Percentiles rank a stretch among this genome's conserved stretches.
Conservation (phyloP, 2,888 invertebrate species). For the Hemaris fuciformis region DNA sequence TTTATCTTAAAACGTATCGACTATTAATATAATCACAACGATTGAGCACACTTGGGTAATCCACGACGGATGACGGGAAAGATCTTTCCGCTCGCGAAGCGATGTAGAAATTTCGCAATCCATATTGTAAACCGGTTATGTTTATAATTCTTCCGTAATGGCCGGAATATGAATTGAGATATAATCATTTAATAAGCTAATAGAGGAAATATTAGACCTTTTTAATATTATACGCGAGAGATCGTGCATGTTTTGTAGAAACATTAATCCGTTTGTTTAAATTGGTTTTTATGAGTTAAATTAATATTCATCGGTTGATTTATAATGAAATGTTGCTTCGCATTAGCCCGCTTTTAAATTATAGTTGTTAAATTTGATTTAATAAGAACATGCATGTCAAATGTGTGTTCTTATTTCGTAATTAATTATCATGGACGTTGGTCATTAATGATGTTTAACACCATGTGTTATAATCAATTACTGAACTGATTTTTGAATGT, state of each 20-base stretch:
- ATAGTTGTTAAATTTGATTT: neutral
- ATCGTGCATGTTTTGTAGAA: neutral
- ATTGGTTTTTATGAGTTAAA: neutral
- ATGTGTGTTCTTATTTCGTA: neutral
- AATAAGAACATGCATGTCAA: neutral
- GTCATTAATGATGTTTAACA: neutral
- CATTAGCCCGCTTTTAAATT: neutral
- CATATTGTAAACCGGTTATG: neutral
- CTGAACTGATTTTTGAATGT: neutral
- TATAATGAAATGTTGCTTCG: neutral
- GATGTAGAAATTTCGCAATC: constrained; percentile 4
- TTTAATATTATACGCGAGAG: neutral
- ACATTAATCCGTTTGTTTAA: neutral
- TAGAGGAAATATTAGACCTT: neutral
- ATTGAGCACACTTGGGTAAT: neutral
- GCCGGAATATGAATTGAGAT: constrained; percentile 31
- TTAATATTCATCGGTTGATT: neutral
- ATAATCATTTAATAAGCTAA: neutral
- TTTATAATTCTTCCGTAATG: constrained; percentile 16
- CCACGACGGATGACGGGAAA: neutral
- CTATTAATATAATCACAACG: neutral
- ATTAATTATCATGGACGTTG: neutral
- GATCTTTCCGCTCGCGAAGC: neutral
- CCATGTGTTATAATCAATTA: neutral
- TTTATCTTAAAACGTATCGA: neutral